Conservation (phyloP, 37 sponge, comb jelly and placozoan species). For the Tethya wilhelma region DNA sequence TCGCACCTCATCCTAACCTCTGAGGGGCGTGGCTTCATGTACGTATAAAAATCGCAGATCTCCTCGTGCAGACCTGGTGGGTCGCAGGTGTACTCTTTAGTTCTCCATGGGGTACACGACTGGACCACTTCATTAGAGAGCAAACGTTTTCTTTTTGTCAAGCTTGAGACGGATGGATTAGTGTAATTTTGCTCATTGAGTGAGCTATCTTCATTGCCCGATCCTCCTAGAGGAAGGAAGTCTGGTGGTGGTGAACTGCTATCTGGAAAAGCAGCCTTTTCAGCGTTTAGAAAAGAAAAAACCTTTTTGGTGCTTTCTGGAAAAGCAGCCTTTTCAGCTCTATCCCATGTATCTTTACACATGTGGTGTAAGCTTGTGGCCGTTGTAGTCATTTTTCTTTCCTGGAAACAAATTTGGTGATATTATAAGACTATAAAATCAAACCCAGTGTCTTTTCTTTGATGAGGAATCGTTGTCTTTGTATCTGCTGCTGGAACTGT, state of each 20-base stretch:
- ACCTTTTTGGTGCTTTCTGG: constrained; percentile 21
- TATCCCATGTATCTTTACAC: constrained; percentile 41
- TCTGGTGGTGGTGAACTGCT: constrained; percentile 14
- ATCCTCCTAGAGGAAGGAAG: constrained; percentile 24
- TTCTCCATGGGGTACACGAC: constrained; percentile 74
- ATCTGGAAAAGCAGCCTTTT: constrained; percentile 47
- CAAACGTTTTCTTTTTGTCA: constrained; percentile 12
- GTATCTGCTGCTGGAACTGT: not conserved
- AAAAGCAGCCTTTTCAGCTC: constrained; percentile 52
- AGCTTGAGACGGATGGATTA: not conserved
- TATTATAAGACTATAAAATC: not conserved
- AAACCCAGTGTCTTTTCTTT: not conserved
- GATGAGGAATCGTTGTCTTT: not conserved
- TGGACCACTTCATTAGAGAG: constrained; percentile 26
- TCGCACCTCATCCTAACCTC: constrained; percentile 83
- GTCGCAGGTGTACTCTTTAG: constrained; percentile 81
- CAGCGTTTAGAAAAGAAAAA: no score
- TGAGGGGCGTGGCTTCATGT: constrained; percentile 86
- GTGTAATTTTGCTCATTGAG: no score
- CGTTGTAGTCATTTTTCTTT: constrained; percentile 15
- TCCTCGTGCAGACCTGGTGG: constrained; percentile 93
- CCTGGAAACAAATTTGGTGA: no score
- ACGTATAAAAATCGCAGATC: constrained; percentile 91
- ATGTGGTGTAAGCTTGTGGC: no score
- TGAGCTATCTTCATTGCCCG: no score